phyloP scores from a whole-genome alignment of 2,797 vertebrate species.

The Hipposideros larvatus region DNA sequence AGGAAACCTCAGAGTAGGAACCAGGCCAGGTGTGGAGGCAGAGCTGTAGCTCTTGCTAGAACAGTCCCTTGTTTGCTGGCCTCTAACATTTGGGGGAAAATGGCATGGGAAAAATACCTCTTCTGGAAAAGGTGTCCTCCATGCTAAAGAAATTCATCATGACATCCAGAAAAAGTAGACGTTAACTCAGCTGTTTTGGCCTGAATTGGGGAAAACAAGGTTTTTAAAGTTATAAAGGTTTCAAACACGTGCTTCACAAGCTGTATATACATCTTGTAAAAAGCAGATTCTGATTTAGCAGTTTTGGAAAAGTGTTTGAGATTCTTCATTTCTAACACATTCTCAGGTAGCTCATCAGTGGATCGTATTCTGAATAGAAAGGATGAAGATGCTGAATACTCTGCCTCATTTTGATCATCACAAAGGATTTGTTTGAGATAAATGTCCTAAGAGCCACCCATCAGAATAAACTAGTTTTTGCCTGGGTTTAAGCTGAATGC shows the following conservation, averaged over 20 bases:
- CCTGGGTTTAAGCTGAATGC: neutral
- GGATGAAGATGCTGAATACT: neutral
- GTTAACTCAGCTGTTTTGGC: neutral
- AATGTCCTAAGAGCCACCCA: neutral
- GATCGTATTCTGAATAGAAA: neutral
- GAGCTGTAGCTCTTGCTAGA: neutral
- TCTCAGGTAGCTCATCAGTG: neutral
- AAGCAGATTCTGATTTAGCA: neutral
- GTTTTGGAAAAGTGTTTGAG: neutral
- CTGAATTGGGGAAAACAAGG: neutral
- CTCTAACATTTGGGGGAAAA: neutral
- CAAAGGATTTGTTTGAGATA: neutral
- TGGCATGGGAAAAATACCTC: neutral
- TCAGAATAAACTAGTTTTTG: neutral
- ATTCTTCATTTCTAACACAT: neutral
- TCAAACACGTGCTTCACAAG: neutral
- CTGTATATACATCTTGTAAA: neutral
- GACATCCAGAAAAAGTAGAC: neutral
- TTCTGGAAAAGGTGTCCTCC: neutral
- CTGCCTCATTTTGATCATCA: neutral
- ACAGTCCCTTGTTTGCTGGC: neutral
- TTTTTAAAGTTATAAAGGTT: neutral
- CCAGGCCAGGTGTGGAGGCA: rapidly evolving
- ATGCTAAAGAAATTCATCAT: neutral
- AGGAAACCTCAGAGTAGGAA: neutral